A percentile compares a stretch with the other conserved stretches of the same genome.
These are phyloP conservation scores for Barypeithes pellucidus DNA, from an alignment of 2,888 invertebrate genomes.

Conservation along the genomic window DNA sequence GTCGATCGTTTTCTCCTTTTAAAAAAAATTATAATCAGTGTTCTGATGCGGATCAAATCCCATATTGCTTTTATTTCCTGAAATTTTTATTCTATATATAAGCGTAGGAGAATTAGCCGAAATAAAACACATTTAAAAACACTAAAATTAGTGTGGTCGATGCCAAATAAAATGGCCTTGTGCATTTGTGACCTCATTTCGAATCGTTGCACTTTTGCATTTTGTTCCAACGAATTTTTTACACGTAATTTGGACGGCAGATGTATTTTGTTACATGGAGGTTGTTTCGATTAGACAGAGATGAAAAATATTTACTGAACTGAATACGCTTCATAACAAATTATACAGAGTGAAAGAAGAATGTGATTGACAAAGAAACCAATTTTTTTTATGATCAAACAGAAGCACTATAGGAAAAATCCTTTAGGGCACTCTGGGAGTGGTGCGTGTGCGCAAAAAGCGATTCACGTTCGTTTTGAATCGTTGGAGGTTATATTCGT, in stretches of 20 bases:
- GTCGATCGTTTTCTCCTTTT: too few relatives aligned
- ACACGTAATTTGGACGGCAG: constrained; percentile 52
- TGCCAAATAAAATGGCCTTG: constrained; percentile 68
- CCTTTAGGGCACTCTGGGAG: too few relatives aligned
- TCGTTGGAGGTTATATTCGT: too few relatives aligned
- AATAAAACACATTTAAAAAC: constrained; percentile 29
- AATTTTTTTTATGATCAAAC: too few relatives aligned
- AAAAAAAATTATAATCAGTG: too few relatives aligned
- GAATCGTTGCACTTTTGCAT: constrained; percentile 68
- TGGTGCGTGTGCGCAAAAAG: too few relatives aligned
- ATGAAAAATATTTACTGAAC: constrained; percentile 16
- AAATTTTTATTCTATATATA: neutral
- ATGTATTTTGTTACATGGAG: constrained; percentile 43
- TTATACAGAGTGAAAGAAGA: neutral
- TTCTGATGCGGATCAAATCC: too few relatives aligned
- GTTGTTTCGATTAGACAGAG: constrained; percentile 31
- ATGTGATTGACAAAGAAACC: too few relatives aligned
- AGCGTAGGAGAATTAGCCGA: constrained; percentile 30
- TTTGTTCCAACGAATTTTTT: constrained; percentile 49
- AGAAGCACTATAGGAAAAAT: too few relatives aligned
- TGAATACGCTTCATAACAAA: constrained; percentile 7
- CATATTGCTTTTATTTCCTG: neutral
- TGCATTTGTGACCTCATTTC: constrained; percentile 70
- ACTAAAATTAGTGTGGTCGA: constrained; percentile 41
- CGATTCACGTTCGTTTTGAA: too few relatives aligned